Evolutionary conservation across 92 coral and sea anemone genomes (phyloP).

Genomic region (Parazoanthus atlanticus): DNA sequence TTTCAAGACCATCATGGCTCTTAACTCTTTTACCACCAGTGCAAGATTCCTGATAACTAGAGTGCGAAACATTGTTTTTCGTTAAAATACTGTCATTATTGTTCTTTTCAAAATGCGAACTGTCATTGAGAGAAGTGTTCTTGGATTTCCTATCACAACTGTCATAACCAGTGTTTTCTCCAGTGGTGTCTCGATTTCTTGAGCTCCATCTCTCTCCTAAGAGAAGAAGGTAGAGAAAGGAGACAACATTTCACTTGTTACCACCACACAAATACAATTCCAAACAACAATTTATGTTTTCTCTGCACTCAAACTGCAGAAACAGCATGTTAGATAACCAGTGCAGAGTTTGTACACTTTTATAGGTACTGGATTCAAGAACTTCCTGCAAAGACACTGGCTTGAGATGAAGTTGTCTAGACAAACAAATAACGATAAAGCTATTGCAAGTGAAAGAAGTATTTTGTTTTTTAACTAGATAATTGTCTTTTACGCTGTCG

Average conservation of each 20-base stretch:
- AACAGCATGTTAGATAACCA: too few relatives aligned
- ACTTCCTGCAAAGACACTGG: too few relatives aligned
- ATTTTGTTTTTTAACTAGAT: too few relatives aligned
- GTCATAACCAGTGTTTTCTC: constrained; percentile 72
- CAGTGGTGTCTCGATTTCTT: constrained; percentile 59
- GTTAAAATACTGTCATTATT: not conserved
- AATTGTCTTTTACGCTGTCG: too few relatives aligned
- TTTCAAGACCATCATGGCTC: not conserved
- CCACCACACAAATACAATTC: not conserved
- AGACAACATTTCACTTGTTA: constrained; percentile 29
- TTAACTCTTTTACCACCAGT: not conserved
- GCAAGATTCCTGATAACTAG: not conserved
- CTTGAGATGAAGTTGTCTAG: too few relatives aligned
- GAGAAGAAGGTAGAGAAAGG: not conserved
- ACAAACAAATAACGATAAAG: too few relatives aligned
- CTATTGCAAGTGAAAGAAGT: too few relatives aligned
- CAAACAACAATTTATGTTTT: not conserved
- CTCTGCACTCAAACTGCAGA: not conserved
- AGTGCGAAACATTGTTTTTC: not conserved
- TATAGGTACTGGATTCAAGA: too few relatives aligned
- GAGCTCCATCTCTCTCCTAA: constrained; percentile 28
- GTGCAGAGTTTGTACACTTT: not conserved
- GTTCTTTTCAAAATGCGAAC: not conserved
- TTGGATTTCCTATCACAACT: not conserved
- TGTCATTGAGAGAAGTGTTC: not conserved